These are phyloP conservation scores for Xiphophorus birchmanni DNA, from an alignment of 2,797 vertebrate genomes.

Conservation along the genomic window DNA sequence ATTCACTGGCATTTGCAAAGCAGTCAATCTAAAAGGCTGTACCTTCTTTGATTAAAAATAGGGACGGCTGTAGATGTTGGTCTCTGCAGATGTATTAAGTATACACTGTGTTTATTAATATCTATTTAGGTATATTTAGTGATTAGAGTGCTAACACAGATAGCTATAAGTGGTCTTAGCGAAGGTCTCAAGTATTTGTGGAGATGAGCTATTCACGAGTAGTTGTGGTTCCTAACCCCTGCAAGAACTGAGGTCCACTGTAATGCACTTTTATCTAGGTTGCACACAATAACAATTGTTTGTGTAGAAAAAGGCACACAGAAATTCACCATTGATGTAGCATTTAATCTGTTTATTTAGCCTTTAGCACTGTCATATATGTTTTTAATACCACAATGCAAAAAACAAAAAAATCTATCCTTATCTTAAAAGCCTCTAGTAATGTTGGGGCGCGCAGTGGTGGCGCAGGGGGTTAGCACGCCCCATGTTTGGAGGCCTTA, in stretches of 20 bases:
- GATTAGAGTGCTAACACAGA: neutral
- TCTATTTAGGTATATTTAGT: neutral
- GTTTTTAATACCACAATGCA: neutral
- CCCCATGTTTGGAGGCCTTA: too few relatives aligned
- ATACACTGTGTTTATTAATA: neutral
- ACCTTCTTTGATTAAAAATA: neutral
- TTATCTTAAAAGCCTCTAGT: neutral
- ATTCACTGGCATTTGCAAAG: neutral
- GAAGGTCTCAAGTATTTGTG: neutral
- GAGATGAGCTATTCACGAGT: neutral
- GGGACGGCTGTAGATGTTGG: neutral
- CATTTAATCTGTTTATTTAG: neutral
- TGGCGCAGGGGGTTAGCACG: too few relatives aligned
- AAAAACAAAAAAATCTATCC: constrained; percentile 5
- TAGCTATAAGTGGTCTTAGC: neutral
- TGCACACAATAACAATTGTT: neutral
- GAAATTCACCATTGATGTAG: neutral
- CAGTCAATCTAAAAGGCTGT: neutral
- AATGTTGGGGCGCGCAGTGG: too few relatives aligned
- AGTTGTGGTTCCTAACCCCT: neutral
- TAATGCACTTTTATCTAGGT: neutral
- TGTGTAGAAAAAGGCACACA: neutral
- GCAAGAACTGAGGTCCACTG: neutral
- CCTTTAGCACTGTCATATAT: neutral
- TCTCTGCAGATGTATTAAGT: neutral